Conservation (phyloP, 2,797 vertebrate species). For the Halcyon leucocephala region DNA sequence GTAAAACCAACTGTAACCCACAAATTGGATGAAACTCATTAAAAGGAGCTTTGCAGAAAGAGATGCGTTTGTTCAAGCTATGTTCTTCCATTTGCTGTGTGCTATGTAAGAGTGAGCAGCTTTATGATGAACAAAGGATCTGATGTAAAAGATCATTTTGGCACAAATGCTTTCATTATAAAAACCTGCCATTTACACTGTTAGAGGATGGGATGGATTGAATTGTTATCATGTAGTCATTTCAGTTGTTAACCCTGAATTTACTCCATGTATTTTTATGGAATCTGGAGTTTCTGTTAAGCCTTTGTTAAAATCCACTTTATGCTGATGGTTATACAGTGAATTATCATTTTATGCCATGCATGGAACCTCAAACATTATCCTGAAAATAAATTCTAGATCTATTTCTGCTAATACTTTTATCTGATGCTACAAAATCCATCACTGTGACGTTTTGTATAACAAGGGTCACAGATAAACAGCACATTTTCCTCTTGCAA, state of each 20-base stretch:
- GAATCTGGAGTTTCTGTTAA: neutral
- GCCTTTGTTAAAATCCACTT: neutral
- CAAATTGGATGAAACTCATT: neutral
- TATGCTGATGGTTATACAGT: neutral
- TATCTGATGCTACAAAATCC: neutral
- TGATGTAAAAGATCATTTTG: neutral
- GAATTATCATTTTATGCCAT: neutral
- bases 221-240: neutral
- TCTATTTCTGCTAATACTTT: constrained; percentile 4
- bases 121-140: neutral
- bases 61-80: neutral
- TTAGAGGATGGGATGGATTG: neutral
- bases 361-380: neutral
- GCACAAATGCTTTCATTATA: neutral
- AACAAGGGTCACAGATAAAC: neutral
- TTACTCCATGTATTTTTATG: neutral
- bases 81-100: neutral
- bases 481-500: neutral
- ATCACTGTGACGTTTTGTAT: neutral
- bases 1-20: neutral
- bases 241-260: neutral
- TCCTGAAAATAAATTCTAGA: neutral
- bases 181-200: neutral
- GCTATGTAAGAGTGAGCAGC: neutral
- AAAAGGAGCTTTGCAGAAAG: neutral